A percentile compares a stretch with the other conserved stretches of the same genome.
Conservation (phyloP, 2,113 vertebrate species). For the Zosterops hypoxanthus region DNA sequence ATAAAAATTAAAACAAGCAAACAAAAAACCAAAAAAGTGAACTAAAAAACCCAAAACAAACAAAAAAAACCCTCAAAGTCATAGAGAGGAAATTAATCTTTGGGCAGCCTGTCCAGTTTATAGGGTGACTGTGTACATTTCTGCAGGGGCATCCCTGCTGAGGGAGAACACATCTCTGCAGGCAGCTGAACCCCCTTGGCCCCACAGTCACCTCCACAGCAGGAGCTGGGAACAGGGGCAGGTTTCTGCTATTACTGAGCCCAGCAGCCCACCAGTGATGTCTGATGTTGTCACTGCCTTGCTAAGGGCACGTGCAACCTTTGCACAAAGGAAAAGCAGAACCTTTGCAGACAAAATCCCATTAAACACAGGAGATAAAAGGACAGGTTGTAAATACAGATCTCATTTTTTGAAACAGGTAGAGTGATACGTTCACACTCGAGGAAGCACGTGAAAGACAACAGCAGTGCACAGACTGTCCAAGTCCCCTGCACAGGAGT, state of each 20-base stretch:
- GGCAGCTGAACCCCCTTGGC: neutral
- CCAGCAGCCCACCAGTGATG: fast-evolving
- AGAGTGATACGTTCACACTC: neutral
- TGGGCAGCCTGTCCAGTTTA: neutral
- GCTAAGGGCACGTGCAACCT: neutral
- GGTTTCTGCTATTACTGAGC: neutral
- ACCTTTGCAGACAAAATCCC: neutral
- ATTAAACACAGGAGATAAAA: neutral
- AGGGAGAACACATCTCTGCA: neutral
- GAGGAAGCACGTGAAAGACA: neutral
- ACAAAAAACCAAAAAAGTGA: no score
- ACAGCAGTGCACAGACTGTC: neutral
- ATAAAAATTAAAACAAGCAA: neutral
- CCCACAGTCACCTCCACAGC: neutral
- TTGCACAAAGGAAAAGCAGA: neutral
- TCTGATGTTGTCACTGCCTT: neutral
- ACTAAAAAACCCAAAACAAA: no score
- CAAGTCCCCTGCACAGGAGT: neutral
- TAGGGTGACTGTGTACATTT: neutral
- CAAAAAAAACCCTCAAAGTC: neutral
- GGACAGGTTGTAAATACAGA: fast-evolving
- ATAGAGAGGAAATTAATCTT: neutral
- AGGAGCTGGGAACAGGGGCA: fast-evolving
- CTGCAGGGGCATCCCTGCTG: neutral
- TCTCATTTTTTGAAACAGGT: neutral